Base-by-base conservation (phyloP, 2,888 invertebrate genomes). In the Pollenia amentaria region DNA sequence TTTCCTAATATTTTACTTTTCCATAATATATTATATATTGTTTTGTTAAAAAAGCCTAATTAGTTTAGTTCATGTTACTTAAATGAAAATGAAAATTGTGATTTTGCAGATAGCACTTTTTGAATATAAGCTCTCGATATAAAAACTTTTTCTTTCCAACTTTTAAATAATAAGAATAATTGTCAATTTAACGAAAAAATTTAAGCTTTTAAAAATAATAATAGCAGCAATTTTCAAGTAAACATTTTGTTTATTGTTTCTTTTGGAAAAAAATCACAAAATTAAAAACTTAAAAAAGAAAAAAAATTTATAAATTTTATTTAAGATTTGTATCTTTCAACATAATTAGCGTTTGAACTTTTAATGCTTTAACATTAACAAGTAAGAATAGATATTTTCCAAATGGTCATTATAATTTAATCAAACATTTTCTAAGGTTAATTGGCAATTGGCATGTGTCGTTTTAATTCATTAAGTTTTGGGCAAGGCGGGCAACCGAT, bases 371-470 rank as follows among this genome's bases (percentile, higher is more conserved):
- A 73, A 14, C 14, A 51, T 53, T 51, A 51, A 16, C 60, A 73
- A 21, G 40, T 76, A 51, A 11, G 0, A 16, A 12, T 51, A 18
- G 7, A 51, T 55, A 42, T n/a, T 29, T 46, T 18, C 51, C 7
- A 38, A 16, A 29, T 6, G 29, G 29, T 6, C 55, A 3, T 18
- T 53, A 7, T 21, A 53, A 29, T 2, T 4, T 53, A 53, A 14
- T 1, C 1, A n/a, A 44, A n/a, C 12, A 12, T 8, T 8, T 21
- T 29, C 11, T 29, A 3, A 29, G 72, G 65, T 55, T 77, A 77
- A 76, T 65, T 76, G 53, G n/a, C n/a, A 44, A 7, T n/a, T 76
- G 42, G 53, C 65, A 16, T 76, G 53, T 65, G 11, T 12, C 14
- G n/a, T 42, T 53, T 65, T 53, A 11, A n/a, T 9, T 65, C 10